These are phyloP conservation scores for Chironomus striatipennis DNA, from an alignment of 1,140 invertebrate genomes.

Conservation along the genomic window DNA sequence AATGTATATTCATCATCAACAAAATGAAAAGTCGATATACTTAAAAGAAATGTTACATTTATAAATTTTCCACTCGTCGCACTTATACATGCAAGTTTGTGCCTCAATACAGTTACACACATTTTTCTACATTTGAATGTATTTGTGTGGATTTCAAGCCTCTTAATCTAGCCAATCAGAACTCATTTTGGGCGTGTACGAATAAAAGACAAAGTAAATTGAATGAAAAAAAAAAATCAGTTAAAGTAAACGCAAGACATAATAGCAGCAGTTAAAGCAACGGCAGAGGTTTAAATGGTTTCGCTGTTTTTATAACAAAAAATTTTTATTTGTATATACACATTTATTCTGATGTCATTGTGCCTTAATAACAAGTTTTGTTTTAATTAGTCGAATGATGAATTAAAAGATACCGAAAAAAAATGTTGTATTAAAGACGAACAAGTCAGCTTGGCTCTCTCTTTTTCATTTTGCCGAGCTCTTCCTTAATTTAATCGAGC, in stretches of 20 bases:
- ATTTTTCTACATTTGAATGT: neutral
- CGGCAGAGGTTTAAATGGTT: neutral
- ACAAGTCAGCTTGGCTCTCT: neutral
- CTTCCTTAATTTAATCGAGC: neutral
- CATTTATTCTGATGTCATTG: neutral
- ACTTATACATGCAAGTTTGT: neutral
- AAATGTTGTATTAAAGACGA: neutral
- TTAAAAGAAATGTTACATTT: no score
- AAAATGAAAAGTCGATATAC: neutral
- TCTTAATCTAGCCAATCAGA: neutral
- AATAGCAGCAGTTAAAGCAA: neutral
- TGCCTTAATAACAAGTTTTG: slow-evolving; percentile 10
- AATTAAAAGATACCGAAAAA: slow-evolving; percentile 8
- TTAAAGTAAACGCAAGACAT: no score
- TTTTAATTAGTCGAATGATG: slow-evolving; percentile 9
- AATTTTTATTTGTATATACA: no score
- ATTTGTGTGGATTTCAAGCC: neutral
- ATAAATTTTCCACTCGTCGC: neutral
- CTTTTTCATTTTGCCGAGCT: no score
- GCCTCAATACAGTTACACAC: neutral
- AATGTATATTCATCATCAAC: slow-evolving; percentile 7
- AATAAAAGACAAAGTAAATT: neutral
- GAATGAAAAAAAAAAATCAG: neutral
- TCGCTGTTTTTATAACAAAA: no score
- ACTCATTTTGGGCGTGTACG: neutral